Evolutionary conservation across 2,797 vertebrate genomes (phyloP), one percentile per base, ranked within the genome.

Genomic region (Lates japonicus): DNA sequence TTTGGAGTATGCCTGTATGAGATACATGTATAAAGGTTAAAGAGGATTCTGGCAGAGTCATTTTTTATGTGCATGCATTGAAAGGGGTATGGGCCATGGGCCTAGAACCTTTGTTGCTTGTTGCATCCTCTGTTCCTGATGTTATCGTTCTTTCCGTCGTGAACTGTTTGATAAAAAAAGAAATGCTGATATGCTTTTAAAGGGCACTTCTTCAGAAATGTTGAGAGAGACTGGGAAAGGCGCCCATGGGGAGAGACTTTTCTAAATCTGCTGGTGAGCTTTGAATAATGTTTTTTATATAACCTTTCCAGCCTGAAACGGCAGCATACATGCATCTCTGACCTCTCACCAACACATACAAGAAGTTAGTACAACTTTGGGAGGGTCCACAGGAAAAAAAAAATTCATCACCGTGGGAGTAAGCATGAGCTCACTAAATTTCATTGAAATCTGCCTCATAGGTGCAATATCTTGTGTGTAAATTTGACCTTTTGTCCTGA

Each of bases 101-200:
- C 22, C 41, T 16, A 9, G n/a, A 60, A 35, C 31, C 41, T 65
- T 25, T 57, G 62, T 16, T 64, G 62, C 41, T 71, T 76, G 65
- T 66, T 74, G 31, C 35, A 80, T 59, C 42, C 11, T 17, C 10
- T 37, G 48, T 52, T 59, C 22, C 37, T 4, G 59, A 37, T 80
- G 52, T 29, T 62, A 69, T 75, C 52, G 16, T 14, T 39, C 29
- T 67, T 71, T 82, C 52, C 0, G 0, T 11, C 19, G 37, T 35
- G 62, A 65, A 58, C 48, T 35, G 33, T 68, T 67, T 67, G 58
- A 78, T 69, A 70, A 61, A 60, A 29, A 70, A 62, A 54, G 49
- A 48, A 74, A 68, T 22, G 14, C 29, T 17, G 14, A 44, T 44
- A 33, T n/a, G 39, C 41, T 57, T 57, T 71, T 17, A 61, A 72